Evolutionary conservation across 2,888 invertebrate genomes (phyloP).

Genomic region (Melipona beecheii): DNA sequence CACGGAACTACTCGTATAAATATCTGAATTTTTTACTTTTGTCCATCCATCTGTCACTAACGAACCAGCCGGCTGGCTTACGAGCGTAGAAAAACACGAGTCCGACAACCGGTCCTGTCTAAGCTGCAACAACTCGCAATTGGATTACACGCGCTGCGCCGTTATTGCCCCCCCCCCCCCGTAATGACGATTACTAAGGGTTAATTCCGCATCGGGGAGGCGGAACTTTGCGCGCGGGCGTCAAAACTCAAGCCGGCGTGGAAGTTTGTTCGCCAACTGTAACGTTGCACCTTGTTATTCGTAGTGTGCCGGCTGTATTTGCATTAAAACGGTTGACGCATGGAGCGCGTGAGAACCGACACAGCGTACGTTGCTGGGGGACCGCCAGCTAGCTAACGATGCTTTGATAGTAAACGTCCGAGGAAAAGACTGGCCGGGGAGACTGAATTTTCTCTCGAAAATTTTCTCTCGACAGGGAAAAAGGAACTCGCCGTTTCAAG

Average conservation of each 20-base stretch:
- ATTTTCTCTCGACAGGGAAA: not conserved
- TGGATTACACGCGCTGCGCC: conserved; percentile 26
- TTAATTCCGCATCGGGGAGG: conserved; percentile 36
- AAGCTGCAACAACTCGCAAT: conserved; percentile 6
- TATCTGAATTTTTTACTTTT: too few relatives aligned
- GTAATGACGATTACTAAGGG: conserved; percentile 31
- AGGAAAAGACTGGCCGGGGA: not conserved
- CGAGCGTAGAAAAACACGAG: not conserved
- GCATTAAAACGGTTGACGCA: conserved; percentile 37
- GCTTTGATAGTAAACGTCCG: conserved; percentile 9
- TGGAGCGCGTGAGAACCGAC: conserved; percentile 28
- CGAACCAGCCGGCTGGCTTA: not conserved
- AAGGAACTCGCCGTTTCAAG: not conserved
- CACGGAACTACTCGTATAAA: too few relatives aligned
- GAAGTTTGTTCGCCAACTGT: conserved; percentile 49
- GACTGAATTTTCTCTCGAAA: not conserved
- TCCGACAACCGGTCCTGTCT: not conserved
- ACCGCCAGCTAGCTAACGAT: conserved; percentile 28
- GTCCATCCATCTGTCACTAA: too few relatives aligned
- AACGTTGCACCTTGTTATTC: conserved; percentile 34
- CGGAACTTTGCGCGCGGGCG: conserved; percentile 1
- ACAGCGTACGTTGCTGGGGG: conserved; percentile 5
- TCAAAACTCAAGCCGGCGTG: conserved; percentile 29
- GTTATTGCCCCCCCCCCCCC: conserved; percentile 9
- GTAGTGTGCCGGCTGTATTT: conserved; percentile 26